phyloP scores from a whole-genome alignment of 2,888 invertebrate genomes.

The Graphium colonna region DNA sequence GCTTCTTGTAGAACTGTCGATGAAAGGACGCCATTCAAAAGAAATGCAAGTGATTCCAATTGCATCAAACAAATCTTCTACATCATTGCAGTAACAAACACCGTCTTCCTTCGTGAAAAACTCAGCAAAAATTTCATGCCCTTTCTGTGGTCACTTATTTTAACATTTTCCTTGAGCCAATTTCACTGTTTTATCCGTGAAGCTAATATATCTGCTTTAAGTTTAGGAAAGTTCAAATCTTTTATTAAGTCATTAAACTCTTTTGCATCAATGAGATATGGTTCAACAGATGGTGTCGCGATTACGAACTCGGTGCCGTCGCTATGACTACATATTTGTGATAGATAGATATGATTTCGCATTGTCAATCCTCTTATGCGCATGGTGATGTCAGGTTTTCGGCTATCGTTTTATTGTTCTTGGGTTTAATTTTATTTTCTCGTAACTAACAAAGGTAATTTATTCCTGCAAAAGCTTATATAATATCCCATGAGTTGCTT shows the following conservation, averaged over 20 bases:
- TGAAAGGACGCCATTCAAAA: not conserved
- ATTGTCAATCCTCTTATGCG: too few species aligned
- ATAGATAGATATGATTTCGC: too few species aligned
- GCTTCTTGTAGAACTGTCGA: not conserved
- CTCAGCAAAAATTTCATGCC: conserved; percentile 25
- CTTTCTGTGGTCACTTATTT: conserved; percentile 23
- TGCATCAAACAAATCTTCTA: conserved; percentile 31
- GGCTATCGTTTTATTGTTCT: too few species aligned
- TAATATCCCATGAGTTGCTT: too few species aligned
- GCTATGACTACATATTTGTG: conserved; percentile 25
- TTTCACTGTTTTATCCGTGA: conserved; percentile 28
- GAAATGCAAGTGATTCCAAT: conserved; percentile 27
- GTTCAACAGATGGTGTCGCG: conserved; percentile 25
- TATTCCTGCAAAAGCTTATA: too few species aligned
- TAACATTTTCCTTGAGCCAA: conserved; percentile 25
- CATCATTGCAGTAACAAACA: conserved; percentile 28
- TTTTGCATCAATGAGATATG: conserved; percentile 24
- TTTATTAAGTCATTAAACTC: conserved; percentile 27
- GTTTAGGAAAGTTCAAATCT: conserved; percentile 28
- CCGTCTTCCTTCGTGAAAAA: conserved; percentile 30
- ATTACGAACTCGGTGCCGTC: conserved; percentile 26
- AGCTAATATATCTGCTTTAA: conserved; percentile 26
- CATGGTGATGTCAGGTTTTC: too few species aligned
- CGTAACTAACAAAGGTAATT: too few species aligned
- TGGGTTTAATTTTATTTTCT: too few species aligned